These are phyloP conservation scores for Ia io DNA, from an alignment of 2,113 vertebrate genomes.

Conservation along the genomic window DNA sequence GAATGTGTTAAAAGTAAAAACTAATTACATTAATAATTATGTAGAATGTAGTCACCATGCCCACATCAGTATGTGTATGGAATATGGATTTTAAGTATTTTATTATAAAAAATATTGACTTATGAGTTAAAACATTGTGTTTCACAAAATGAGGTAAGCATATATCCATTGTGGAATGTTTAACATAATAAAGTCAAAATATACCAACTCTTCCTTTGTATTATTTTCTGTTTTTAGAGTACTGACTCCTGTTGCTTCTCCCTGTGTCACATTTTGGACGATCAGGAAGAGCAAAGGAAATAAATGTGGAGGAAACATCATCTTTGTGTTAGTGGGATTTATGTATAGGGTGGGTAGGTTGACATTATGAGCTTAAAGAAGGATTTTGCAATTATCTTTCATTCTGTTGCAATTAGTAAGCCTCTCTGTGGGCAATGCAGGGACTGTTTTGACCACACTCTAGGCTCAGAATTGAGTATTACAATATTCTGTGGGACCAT, in stretches of 20 bases:
- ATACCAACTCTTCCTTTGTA: background rate
- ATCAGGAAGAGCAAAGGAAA: background rate
- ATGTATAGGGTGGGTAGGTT: background rate
- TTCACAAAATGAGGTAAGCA: background rate
- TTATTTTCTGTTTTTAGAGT: background rate
- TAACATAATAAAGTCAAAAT: constrained; percentile 14
- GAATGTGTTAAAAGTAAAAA: background rate
- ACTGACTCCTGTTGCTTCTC: background rate
- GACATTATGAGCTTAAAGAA: background rate
- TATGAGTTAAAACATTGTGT: background rate
- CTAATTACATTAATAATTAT: background rate
- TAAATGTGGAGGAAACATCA: background rate
- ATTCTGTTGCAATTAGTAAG: background rate
- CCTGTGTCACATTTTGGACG: background rate
- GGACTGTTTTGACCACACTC: background rate
- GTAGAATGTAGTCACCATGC: background rate
- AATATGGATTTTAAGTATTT: background rate
- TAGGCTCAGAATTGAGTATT: background rate
- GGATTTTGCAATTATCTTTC: background rate
- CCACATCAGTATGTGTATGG: background rate
- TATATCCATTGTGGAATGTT: background rate
- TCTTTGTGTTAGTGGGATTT: background rate
- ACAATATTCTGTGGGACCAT: background rate
- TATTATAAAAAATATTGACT: background rate
- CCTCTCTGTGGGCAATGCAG: background rate